phyloP scores from a whole-genome alignment of 2,888 invertebrate genomes.

The Philopedon plagiatum region DNA sequence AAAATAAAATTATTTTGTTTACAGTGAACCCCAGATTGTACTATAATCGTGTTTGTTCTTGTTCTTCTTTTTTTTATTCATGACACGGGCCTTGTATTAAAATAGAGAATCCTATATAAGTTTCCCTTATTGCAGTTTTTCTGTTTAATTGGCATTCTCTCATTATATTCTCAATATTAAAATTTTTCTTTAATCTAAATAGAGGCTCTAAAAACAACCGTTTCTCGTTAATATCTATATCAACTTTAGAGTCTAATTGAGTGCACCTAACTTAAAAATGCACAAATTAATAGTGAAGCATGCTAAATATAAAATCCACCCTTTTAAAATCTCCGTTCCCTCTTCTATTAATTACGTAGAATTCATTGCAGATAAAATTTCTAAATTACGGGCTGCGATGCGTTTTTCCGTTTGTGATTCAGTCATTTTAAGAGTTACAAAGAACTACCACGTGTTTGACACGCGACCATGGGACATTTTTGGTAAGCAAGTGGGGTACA shows the following conservation, averaged over 20 bases:
- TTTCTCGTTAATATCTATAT: too few species aligned
- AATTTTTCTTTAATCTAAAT: too few species aligned
- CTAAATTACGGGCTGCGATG: conserved; percentile 35
- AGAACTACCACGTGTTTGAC: conserved; percentile 35
- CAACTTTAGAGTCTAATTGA: conserved; percentile 7
- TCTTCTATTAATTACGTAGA: conserved; percentile 43
- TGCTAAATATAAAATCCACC: conserved; percentile 14
- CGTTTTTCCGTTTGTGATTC: conserved; percentile 47
- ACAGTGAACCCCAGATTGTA: too few species aligned
- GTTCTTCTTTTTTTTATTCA: too few species aligned
- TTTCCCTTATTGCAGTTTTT: too few species aligned
- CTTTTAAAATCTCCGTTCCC: conserved; percentile 30
- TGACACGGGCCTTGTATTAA: too few species aligned
- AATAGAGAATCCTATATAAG: too few species aligned
- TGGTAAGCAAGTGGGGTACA: conserved; percentile 28
- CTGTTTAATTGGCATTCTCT: too few species aligned
- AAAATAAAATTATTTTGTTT: too few species aligned
- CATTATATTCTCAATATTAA: too few species aligned
- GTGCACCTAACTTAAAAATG: not conserved
- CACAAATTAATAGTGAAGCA: not conserved
- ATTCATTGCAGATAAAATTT: conserved; percentile 48
- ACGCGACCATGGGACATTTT: conserved; percentile 31
- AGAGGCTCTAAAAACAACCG: too few species aligned
- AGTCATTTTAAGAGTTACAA: conserved; percentile 36
- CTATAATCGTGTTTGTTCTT: too few species aligned